Percentiles rank a stretch among this genome's conserved stretches.
Conservation (phyloP, 2,113 vertebrate genomes). For the Phalacrocorax pelagicus region DNA sequence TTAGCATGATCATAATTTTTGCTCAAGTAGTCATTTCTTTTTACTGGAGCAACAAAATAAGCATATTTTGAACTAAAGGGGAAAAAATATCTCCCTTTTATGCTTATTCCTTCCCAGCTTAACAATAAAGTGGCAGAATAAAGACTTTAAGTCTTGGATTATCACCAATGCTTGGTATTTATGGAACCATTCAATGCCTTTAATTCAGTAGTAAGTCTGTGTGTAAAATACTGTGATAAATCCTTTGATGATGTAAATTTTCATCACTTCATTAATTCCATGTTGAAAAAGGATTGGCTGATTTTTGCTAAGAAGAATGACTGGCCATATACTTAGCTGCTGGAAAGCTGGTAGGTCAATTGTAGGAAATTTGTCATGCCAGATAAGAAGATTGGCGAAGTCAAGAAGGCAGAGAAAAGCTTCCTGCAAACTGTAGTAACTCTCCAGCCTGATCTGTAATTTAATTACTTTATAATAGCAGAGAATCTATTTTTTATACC, state of each 20-base stretch:
- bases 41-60: neutral
- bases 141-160: neutral
- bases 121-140: neutral
- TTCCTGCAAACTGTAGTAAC: neutral
- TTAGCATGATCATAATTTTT: neutral
- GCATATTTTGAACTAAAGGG: neutral
- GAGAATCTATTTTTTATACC: neutral
- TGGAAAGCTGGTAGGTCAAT: neutral
- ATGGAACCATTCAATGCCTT: neutral
- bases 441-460: neutral
- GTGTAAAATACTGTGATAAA: neutral
- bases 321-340: neutral
- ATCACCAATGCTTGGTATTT: constrained; percentile 9
- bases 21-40: neutral
- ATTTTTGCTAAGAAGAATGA: neutral
- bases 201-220: neutral
- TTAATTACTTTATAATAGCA: neutral
- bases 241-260: constrained; percentile 36
- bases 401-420: neutral
- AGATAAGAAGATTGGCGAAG: neutral
- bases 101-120: neutral
- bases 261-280: constrained; percentile 46
- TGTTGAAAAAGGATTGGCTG: constrained; percentile 17
- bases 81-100: neutral
- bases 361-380: constrained; percentile 21